These are phyloP conservation scores for Eudasyphora cyanicolor DNA, from an alignment of 2,888 invertebrate species.

Conservation along the genomic window DNA sequence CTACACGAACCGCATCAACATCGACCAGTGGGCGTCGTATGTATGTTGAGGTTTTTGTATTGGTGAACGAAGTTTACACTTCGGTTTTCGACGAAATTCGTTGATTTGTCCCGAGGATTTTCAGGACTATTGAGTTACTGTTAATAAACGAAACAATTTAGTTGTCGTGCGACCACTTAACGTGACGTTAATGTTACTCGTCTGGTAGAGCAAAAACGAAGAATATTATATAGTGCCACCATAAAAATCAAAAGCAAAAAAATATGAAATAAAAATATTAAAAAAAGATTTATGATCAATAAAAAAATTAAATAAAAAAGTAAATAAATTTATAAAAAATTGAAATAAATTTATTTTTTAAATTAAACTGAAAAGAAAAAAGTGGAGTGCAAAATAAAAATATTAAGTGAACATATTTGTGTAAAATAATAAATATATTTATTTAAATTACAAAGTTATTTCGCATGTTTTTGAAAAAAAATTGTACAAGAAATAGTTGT, in stretches of 20 bases:
- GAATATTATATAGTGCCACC: background rate
- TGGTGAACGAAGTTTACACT: slow-evolving; percentile 36
- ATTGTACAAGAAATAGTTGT: slow-evolving; percentile 4
- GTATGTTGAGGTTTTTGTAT: slow-evolving; percentile 21
- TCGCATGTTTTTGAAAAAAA: too few species aligned
- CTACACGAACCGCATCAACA: background rate
- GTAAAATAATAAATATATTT: background rate
- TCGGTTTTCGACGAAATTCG: slow-evolving; percentile 68
- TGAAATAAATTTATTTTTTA: background rate
- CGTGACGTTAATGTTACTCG: slow-evolving; percentile 76
- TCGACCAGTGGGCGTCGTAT: slow-evolving; percentile 40
- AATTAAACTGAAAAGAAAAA: background rate
- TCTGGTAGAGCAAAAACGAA: slow-evolving; percentile 44
- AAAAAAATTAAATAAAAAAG: slow-evolving; percentile 47
- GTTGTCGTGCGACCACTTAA: slow-evolving; percentile 80
- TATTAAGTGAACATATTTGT: background rate
- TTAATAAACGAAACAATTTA: slow-evolving; percentile 72
- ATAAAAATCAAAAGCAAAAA: slow-evolving; percentile 41
- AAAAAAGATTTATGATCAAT: slow-evolving; percentile 16
- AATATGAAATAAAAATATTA: slow-evolving; percentile 20
- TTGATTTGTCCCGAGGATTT: slow-evolving; percentile 70
- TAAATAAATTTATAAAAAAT: slow-evolving; percentile 26
- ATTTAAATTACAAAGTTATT: too few species aligned
- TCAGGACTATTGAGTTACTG: slow-evolving; percentile 61
- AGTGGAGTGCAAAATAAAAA: background rate